Percentiles rank a stretch among this genome's conserved stretches.
phyloP scores from a whole-genome alignment of 1,140 invertebrate genomes.

The Tetranychus cinnabarinus region DNA sequence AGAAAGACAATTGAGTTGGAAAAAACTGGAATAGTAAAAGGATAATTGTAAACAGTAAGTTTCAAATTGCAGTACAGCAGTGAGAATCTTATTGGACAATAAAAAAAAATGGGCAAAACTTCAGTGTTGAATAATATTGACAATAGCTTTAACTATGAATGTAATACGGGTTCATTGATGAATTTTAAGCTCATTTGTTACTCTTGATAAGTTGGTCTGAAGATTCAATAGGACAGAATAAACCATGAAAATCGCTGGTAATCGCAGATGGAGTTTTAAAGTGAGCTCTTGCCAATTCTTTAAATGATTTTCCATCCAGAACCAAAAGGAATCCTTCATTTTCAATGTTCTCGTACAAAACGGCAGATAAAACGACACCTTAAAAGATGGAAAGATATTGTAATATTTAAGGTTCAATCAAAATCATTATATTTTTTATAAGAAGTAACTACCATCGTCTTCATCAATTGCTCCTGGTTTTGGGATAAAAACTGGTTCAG shows the following conservation, averaged over 20 bases:
- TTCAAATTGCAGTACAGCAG: too few relatives aligned
- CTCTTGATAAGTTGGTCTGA: too few relatives aligned
- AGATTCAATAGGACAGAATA: conserved; percentile 1
- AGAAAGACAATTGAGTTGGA: too few relatives aligned
- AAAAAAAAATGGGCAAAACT: too few relatives aligned
- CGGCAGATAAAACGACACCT: conserved; percentile 6
- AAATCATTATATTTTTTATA: background rate
- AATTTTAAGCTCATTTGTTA: too few relatives aligned
- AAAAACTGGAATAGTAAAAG: too few relatives aligned
- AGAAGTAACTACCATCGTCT: conserved; percentile 17
- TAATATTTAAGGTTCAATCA: too few relatives aligned
- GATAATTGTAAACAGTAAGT: too few relatives aligned
- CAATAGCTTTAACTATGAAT: too few relatives aligned
- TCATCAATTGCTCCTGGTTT: conserved; percentile 15
- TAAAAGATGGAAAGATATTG: background rate
- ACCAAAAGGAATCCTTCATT: background rate
- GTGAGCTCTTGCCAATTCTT: background rate
- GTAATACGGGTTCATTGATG: too few relatives aligned
- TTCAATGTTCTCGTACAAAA: background rate
- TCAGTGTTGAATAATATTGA: too few relatives aligned
- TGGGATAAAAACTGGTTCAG: conserved; percentile 23
- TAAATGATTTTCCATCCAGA: conserved; percentile 2
- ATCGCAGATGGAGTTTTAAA: conserved; percentile 10
- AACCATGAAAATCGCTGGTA: conserved; percentile 16
- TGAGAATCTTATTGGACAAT: too few relatives aligned